Evolutionary conservation across 1,140 invertebrate species (phyloP).

Genomic region (Leguminivora glycinivorella): DNA sequence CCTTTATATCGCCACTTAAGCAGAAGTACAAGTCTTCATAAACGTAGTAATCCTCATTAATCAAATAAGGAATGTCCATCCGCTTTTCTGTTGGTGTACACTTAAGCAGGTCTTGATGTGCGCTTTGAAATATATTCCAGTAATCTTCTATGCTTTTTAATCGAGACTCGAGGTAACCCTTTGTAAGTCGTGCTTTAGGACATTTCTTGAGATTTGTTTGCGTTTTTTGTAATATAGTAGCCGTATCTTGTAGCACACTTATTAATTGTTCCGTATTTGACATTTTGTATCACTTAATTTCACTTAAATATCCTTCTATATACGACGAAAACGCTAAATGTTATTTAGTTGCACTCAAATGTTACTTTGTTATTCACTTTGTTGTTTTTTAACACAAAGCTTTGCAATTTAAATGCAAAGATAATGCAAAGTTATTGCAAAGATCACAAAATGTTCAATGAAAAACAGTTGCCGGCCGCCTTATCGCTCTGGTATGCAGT

Average conservation of each 20-base stretch:
- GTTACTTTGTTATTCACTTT: too few relatives aligned
- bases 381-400: background rate
- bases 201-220: slow-evolving; percentile 18
- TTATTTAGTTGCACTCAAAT: background rate
- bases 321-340: background rate
- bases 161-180: background rate
- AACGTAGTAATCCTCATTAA: slow-evolving; percentile 1
- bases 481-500: background rate
- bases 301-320: background rate
- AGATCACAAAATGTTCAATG: slow-evolving; percentile 7
- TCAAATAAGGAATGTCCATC: slow-evolving; percentile 1
- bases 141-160: slow-evolving; percentile 2
- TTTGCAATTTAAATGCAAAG: background rate
- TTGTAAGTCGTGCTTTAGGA: background rate
- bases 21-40: slow-evolving; percentile 8
- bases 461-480: background rate
- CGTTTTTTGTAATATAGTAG: slow-evolving; percentile 6
- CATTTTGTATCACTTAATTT: background rate
- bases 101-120: slow-evolving; percentile 5
- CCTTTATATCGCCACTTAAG: background rate
- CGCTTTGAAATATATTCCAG: background rate
- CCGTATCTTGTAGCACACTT: background rate
- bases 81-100: background rate
- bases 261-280: slow-evolving; percentile 2
- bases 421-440: background rate